These are phyloP conservation scores for Caenorhabditis sp. DNA, from an alignment of 2,888 invertebrate genomes.

Conservation along the genomic window DNA sequence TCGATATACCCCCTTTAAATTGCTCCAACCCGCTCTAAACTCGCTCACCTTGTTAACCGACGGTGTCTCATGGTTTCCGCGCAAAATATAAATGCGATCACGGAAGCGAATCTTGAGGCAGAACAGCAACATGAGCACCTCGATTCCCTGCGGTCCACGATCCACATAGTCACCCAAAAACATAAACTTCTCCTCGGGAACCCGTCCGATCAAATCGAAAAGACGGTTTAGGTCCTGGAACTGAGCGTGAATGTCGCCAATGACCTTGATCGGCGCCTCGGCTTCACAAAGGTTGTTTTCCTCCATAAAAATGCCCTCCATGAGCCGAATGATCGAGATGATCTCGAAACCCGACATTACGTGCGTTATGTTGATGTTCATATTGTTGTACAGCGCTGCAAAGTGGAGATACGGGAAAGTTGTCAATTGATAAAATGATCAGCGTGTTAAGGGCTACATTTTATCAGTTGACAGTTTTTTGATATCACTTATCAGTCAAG, in stretches of 20 bases:
- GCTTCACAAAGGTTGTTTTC: slow-evolving; percentile 72
- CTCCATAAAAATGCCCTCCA: slow-evolving; percentile 66
- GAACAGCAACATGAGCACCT: slow-evolving; percentile 71
- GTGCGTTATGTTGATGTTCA: slow-evolving; percentile 60
- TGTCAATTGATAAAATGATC: too few species aligned
- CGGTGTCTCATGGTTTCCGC: slow-evolving; percentile 79
- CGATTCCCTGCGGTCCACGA: slow-evolving; percentile 76
- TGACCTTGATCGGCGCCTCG: slow-evolving; percentile 76
- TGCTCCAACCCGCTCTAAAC: too few species aligned
- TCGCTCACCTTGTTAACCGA: slow-evolving; percentile 77
- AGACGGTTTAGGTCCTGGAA: slow-evolving; percentile 74
- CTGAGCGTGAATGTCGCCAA: slow-evolving; percentile 78
- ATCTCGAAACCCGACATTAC: slow-evolving; percentile 71
- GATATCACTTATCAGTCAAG: too few species aligned
- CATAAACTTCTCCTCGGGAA: slow-evolving; percentile 72
- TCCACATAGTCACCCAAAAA: slow-evolving; percentile 79
- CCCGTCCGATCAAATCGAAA: slow-evolving; percentile 76
- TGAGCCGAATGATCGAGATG: slow-evolving; percentile 60
- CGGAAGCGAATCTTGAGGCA: slow-evolving; percentile 75
- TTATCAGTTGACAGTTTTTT: too few species aligned
- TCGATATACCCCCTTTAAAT: too few species aligned
- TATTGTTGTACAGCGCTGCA: slow-evolving; percentile 65
- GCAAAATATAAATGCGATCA: slow-evolving; percentile 70
- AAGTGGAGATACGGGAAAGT: too few species aligned
- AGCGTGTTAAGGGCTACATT: too few species aligned